Percentiles rank a stretch among this genome's conserved stretches.
These are phyloP conservation scores for Orientallactaga bullata DNA, from an alignment of 2,113 vertebrate species.

Conservation along the genomic window DNA sequence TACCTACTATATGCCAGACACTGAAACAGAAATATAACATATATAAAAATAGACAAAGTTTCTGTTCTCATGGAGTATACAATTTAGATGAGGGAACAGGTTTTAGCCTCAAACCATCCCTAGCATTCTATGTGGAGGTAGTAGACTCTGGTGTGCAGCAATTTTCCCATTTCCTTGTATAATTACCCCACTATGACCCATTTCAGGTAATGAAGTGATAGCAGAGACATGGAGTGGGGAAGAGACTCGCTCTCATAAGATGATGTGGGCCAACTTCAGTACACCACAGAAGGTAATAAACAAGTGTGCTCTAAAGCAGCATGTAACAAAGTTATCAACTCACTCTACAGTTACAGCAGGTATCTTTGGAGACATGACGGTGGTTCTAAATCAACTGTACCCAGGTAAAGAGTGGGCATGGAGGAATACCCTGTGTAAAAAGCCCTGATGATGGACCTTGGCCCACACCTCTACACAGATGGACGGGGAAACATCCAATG, in stretches of 20 bases:
- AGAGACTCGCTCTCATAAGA: not conserved
- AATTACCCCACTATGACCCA: not conserved
- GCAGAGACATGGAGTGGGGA: not conserved
- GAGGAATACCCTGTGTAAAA: not conserved
- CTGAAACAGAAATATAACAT: constrained; percentile 27
- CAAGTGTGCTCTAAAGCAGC: not conserved
- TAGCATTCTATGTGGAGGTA: not conserved
- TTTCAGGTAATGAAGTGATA: not conserved
- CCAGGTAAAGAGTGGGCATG: not conserved
- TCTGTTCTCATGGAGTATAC: not conserved
- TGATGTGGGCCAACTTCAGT: not conserved
- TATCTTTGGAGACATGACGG: not conserved
- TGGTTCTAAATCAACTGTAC: not conserved
- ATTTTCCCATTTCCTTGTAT: not conserved
- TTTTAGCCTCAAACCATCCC: not conserved
- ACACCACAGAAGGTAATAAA: not conserved
- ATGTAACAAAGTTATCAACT: not conserved
- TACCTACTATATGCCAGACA: constrained; percentile 15
- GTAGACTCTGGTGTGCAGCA: not conserved
- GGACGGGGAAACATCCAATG: not conserved
- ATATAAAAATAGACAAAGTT: constrained; percentile 35
- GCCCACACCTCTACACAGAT: not conserved
- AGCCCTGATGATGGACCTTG: accelerated
- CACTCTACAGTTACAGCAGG: not conserved
- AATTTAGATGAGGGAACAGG: not conserved